Evolutionary conservation across 2,113 vertebrate genomes (phyloP).

Genomic region (Anhinga rufa): DNA sequence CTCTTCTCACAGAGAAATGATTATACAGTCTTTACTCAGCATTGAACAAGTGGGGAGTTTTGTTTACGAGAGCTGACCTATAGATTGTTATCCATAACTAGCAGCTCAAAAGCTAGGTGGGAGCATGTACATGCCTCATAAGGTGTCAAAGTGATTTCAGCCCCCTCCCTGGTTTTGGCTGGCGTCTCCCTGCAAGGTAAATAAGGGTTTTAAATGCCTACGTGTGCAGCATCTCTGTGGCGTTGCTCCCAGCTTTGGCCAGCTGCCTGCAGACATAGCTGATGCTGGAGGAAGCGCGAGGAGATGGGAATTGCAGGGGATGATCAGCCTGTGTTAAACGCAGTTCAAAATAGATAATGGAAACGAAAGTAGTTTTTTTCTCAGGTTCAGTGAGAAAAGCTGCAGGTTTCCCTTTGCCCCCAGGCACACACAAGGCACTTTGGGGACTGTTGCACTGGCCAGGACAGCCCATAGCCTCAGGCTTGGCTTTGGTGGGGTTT

Average conservation of each 20-base stretch:
- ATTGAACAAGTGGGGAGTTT: neutral
- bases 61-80: neutral
- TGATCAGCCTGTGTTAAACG: neutral
- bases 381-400: neutral
- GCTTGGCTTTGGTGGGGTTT: neutral
- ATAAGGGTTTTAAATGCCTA: neutral
- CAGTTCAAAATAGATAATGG: neutral
- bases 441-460: too few species aligned
- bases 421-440: neutral
- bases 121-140: neutral
- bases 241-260: neutral
- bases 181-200: neutral
- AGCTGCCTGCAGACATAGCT: neutral
- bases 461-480: neutral
- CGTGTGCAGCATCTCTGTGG: fast-evolving
- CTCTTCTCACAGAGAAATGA: neutral
- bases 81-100: neutral
- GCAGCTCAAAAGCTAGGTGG: neutral
- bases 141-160: neutral
- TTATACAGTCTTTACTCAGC: neutral
- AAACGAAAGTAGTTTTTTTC: fast-evolving
- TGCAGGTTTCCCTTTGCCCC: neutral
- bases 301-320: neutral
- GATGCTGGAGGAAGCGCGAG: neutral
- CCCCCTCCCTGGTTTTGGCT: neutral